phyloP scores from a whole-genome alignment of 2,888 invertebrate genomes.

The Glyphotaelius pellucidus region DNA sequence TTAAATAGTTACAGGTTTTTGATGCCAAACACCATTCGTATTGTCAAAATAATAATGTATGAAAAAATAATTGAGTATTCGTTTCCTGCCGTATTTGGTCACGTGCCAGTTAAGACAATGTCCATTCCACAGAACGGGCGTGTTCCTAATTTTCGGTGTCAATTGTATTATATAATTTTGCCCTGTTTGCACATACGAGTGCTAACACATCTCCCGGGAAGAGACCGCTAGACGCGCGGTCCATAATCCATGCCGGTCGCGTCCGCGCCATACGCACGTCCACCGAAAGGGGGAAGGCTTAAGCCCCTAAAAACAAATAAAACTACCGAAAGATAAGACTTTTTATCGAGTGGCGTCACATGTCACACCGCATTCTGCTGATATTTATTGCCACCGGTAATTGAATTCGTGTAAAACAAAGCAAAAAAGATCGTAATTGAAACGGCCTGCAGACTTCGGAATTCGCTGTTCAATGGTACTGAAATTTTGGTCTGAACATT shows the following conservation, averaged over 20 bases:
- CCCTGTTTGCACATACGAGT: neutral
- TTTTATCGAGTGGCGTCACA: conserved; percentile 52
- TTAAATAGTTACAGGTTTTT: too few relatives aligned
- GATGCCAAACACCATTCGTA: too few relatives aligned
- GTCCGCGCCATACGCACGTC: conserved; percentile 50
- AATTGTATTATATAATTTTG: neutral
- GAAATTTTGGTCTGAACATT: neutral
- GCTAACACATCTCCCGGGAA: neutral
- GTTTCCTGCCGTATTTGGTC: neutral
- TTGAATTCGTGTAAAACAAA: conserved; percentile 52
- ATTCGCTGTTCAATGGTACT: neutral
- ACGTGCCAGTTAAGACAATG: neutral
- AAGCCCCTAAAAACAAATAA: conserved; percentile 48
- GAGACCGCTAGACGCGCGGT: conserved; percentile 1
- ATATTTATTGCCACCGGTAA: conserved; percentile 52
- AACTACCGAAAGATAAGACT: conserved; percentile 43
- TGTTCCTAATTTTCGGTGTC: neutral
- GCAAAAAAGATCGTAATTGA: neutral
- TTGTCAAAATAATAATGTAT: too few relatives aligned
- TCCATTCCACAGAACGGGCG: neutral
- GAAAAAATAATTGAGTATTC: neutral
- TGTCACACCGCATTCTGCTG: conserved; percentile 48
- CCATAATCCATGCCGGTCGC: conserved; percentile 48
- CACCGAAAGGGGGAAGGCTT: neutral
- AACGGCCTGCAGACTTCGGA: neutral